These are phyloP conservation scores for Myrmecobius fasciatus DNA, from an alignment of 2,113 vertebrate species.

Conservation along the genomic window DNA sequence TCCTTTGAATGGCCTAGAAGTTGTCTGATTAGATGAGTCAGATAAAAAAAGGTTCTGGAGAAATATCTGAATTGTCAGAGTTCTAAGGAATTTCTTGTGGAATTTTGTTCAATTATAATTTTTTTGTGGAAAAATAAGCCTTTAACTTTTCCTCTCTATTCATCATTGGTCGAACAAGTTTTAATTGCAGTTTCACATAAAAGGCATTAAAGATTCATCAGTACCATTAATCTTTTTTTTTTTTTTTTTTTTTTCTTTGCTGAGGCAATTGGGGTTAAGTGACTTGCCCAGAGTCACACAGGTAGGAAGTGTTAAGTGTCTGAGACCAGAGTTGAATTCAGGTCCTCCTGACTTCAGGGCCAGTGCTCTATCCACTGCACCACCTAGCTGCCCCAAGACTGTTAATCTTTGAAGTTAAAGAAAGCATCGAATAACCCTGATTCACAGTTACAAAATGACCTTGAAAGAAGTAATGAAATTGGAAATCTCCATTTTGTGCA, in stretches of 20 bases:
- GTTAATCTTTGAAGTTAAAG: too few species aligned
- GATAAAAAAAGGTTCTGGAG: conserved; percentile 32
- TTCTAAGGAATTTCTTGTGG: conserved; percentile 62
- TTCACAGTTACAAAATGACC: conserved; percentile 5
- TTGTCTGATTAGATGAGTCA: conserved; percentile 20
- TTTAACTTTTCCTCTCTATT: conserved; percentile 56
- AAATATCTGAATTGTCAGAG: conserved; percentile 4
- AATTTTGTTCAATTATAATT: conserved; percentile 48
- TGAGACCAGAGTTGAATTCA: too few species aligned
- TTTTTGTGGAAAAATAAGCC: conserved; percentile 54
- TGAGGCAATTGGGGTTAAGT: too few species aligned
- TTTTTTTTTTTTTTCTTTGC: too few species aligned
- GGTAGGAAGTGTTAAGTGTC: too few species aligned
- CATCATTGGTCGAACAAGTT: not conserved
- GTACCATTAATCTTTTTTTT: not conserved
- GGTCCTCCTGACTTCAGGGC: too few species aligned
- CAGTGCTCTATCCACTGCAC: too few species aligned
- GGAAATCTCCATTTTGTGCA: conserved; percentile 18
- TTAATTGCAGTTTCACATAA: not conserved
- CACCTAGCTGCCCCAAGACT: too few species aligned
- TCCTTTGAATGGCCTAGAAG: not conserved
- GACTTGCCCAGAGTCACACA: too few species aligned
- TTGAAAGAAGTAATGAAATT: not conserved
- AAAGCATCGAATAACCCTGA: not conserved
- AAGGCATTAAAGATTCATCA: not conserved